phyloP scores from a whole-genome alignment of 2,113 vertebrate genomes.

The Phyllopteryx taeniolatus region DNA sequence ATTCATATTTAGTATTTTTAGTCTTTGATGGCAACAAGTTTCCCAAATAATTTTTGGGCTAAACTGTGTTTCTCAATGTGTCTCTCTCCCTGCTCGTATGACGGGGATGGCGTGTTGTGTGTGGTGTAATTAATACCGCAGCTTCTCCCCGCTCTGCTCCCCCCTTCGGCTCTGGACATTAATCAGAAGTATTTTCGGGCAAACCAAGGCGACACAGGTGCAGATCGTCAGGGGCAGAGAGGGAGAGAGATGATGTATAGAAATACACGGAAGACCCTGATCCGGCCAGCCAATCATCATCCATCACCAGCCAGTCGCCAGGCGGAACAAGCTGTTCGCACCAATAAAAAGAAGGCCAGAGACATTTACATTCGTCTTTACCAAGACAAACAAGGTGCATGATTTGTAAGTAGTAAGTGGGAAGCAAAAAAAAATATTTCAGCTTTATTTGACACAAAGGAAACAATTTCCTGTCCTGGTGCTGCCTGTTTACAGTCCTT shows the following conservation, averaged over 20 bases:
- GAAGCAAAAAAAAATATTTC: slow-evolving; percentile 27
- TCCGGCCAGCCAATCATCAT: slow-evolving; percentile 70
- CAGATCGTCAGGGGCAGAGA: slow-evolving; percentile 52
- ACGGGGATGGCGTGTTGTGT: slow-evolving; percentile 31
- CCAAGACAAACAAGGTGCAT: slow-evolving; percentile 42
- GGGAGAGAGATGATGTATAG: slow-evolving; percentile 68
- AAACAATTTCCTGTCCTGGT: neutral
- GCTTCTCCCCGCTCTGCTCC: slow-evolving; percentile 43
- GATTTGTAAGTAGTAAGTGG: slow-evolving; percentile 31
- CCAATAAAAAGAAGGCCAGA: slow-evolving; percentile 52
- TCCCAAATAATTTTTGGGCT: neutral
- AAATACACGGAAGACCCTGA: slow-evolving; percentile 67
- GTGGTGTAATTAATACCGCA: slow-evolving; percentile 64
- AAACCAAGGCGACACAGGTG: slow-evolving; percentile 65
- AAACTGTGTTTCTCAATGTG: slow-evolving; percentile 14
- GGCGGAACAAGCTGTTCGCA: slow-evolving; percentile 47
- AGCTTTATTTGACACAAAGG: slow-evolving; percentile 14
- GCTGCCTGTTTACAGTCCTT: neutral
- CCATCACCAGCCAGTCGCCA: slow-evolving; percentile 58
- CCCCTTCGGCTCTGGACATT: slow-evolving; percentile 55
- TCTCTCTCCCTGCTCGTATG: slow-evolving; percentile 15
- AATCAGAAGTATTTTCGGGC: slow-evolving; percentile 70
- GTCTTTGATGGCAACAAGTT: neutral
- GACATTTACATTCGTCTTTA: slow-evolving; percentile 37
- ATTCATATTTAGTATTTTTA: neutral